Evolutionary conservation across 2,113 vertebrate genomes (phyloP).

Genomic region (Spermophilus dauricus): DNA sequence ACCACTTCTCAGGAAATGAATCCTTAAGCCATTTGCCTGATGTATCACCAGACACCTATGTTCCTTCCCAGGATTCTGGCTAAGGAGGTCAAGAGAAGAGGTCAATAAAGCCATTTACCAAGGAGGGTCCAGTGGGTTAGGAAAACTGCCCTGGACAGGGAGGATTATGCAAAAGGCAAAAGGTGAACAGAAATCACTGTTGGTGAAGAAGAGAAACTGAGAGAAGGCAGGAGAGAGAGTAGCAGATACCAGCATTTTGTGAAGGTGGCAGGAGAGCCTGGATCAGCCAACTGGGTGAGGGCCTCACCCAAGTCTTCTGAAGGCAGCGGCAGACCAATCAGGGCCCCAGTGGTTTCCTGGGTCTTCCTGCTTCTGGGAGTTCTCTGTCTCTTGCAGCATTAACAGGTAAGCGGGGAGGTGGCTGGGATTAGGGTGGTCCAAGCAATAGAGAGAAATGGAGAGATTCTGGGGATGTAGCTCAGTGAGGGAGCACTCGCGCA

Average conservation of each 20-base stretch:
- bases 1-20: not conserved
- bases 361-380: not conserved
- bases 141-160: not conserved
- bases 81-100: not conserved
- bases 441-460: not conserved
- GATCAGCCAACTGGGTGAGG: fast-evolving
- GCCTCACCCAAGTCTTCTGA: not conserved
- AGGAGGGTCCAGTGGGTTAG: not conserved
- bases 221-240: not conserved
- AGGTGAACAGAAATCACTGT: not conserved
- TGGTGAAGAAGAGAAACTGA: not conserved
- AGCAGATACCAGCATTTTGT: not conserved
- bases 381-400: not conserved
- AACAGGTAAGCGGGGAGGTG: fast-evolving
- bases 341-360: not conserved
- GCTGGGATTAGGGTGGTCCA: not conserved
- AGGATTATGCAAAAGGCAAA: not conserved
- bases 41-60: not conserved
- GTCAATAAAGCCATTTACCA: not conserved
- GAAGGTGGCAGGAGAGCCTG: not conserved
- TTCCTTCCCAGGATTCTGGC: not conserved
- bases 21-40: not conserved
- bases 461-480: not conserved
- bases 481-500: not conserved
- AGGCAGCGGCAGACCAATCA: not conserved